These are phyloP conservation scores for Aphelocoma californica DNA, from an alignment of 2,797 vertebrate species.

Conservation along the genomic window DNA sequence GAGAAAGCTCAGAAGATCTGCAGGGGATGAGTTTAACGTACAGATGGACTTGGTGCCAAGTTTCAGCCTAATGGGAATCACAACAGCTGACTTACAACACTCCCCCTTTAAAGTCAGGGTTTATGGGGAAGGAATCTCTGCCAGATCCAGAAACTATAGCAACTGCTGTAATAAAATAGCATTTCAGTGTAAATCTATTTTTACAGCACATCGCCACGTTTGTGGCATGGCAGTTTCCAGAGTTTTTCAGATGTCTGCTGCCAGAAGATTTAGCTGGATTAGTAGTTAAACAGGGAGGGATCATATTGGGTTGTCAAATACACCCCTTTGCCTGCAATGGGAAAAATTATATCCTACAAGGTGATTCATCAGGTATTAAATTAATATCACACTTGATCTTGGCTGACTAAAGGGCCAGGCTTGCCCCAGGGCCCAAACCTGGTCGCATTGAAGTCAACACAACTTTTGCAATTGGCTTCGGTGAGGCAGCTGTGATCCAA, in stretches of 20 bases:
- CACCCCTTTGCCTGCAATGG: neutral
- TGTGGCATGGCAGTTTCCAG: neutral
- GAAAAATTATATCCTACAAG: neutral
- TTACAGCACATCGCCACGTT: neutral
- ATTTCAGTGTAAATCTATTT: conserved; percentile 32
- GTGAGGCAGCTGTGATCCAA: neutral
- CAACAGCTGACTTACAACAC: conserved; percentile 61
- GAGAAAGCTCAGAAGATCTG: conserved; percentile 41
- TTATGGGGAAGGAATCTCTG: conserved; percentile 19
- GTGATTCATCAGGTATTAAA: conserved; percentile 37
- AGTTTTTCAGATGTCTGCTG: conserved; percentile 31
- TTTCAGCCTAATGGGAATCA: conserved; percentile 56
- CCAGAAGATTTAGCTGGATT: conserved; percentile 41
- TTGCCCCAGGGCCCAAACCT: conserved; percentile 1
- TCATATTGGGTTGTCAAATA: neutral
- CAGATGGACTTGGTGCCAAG: conserved; percentile 21
- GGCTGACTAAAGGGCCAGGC: neutral
- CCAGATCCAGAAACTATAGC: conserved; percentile 59
- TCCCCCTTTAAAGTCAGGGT: neutral
- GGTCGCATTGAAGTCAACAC: neutral
- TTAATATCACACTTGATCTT: neutral
- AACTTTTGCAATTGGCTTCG: conserved; percentile 3
- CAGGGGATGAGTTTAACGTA: conserved; percentile 41
- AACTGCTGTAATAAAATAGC: conserved; percentile 50
- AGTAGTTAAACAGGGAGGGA: neutral